Percentiles rank a stretch among this genome's conserved stretches.
These are phyloP conservation scores for Cataglyphis altisquamis DNA, from an alignment of 2,888 invertebrate genomes.

Conservation along the genomic window DNA sequence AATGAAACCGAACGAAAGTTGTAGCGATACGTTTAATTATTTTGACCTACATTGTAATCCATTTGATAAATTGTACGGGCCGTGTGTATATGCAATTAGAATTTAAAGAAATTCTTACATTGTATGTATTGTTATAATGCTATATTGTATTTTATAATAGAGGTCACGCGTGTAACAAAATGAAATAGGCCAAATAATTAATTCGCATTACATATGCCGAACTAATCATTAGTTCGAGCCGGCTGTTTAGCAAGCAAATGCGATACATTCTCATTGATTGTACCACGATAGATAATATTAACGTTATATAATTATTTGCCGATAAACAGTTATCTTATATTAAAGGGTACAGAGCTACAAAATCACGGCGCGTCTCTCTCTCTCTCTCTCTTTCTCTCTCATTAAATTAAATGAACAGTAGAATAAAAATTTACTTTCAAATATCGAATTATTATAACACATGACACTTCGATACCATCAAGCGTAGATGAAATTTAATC, in stretches of 20 bases:
- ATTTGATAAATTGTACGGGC: neutral
- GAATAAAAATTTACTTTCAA: slow-evolving; percentile 10
- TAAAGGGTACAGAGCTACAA: slow-evolving; percentile 6
- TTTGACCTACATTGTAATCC: neutral
- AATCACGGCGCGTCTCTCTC: neutral
- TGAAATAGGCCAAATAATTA: slow-evolving; percentile 34
- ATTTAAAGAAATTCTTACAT: slow-evolving; percentile 7
- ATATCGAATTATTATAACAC: slow-evolving; percentile 4
- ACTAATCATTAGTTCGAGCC: slow-evolving; percentile 12
- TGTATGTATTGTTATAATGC: neutral
- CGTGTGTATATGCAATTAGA: neutral
- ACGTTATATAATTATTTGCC: slow-evolving; percentile 23
- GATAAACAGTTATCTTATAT: slow-evolving; percentile 5
- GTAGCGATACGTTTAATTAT: slow-evolving; percentile 8
- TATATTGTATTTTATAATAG: slow-evolving; percentile 2
- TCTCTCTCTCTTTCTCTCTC: neutral
- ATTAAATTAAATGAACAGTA: slow-evolving; percentile 25
- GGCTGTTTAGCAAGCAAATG: neutral
- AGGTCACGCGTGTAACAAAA: neutral
- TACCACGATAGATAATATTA: slow-evolving; percentile 12
- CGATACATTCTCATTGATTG: slow-evolving; percentile 14
- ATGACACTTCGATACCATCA: neutral
- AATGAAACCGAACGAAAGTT: slow-evolving; percentile 3
- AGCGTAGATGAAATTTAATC: neutral
- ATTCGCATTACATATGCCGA: neutral